phyloP scores from a whole-genome alignment of 1,140 invertebrate species.

The Magallana ariakensis region DNA sequence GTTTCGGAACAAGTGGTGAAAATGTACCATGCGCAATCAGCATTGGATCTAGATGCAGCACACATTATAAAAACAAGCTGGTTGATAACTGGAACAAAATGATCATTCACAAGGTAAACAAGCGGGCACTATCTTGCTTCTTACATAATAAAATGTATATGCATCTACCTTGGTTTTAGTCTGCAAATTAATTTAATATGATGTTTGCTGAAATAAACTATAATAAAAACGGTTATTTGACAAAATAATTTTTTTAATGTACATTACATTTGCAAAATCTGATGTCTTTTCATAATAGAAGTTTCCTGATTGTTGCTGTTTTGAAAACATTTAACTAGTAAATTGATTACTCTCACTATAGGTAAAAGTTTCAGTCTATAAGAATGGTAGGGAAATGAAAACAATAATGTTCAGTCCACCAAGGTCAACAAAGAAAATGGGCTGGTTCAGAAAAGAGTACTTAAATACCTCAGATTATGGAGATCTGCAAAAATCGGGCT shows the following conservation, averaged over 20 bases:
- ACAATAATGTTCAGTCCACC: not conserved
- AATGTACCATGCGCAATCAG: not conserved
- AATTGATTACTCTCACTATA: not conserved
- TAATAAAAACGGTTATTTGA: too few relatives aligned
- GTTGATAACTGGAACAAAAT: not conserved
- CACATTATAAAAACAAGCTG: not conserved
- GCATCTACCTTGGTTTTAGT: too few relatives aligned
- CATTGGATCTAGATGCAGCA: not conserved
- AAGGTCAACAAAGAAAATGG: not conserved
- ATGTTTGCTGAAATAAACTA: too few relatives aligned
- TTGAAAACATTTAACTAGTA: too few relatives aligned
- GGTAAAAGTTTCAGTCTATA: not conserved
- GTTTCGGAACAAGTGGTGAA: not conserved
- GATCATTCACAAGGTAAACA: not conserved
- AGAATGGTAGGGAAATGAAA: not conserved
- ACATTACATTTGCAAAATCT: too few relatives aligned
- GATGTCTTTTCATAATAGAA: too few relatives aligned
- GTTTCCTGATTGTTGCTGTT: too few relatives aligned
- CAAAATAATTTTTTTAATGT: too few relatives aligned
- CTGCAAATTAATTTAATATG: too few relatives aligned
- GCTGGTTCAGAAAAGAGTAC: not conserved
- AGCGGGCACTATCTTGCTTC: too few relatives aligned
- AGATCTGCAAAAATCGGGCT: not conserved
- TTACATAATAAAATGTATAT: too few relatives aligned
- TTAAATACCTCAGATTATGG: not conserved